Evolutionary conservation across 2,888 invertebrate species (phyloP).

Genomic region (Papilio elwesi): DNA sequence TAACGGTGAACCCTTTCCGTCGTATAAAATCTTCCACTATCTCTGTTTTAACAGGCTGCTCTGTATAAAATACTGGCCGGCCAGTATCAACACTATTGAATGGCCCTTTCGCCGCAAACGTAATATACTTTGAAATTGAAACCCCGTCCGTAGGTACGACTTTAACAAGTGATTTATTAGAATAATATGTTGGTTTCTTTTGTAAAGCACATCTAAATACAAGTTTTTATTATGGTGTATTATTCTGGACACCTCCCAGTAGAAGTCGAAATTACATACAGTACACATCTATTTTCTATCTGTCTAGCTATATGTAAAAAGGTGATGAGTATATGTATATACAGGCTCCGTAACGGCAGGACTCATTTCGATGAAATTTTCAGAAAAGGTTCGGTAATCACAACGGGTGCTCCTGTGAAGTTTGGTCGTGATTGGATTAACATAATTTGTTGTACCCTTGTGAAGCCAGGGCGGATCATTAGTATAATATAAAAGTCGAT

Average conservation of each 20-base stretch:
- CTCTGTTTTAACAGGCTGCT: constrained; percentile 74
- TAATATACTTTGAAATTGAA: constrained; percentile 83
- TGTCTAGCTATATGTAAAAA: too few species aligned
- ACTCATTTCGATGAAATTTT: too few species aligned
- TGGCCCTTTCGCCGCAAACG: constrained; percentile 64
- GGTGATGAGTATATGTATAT: too few species aligned
- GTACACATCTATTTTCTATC: too few species aligned
- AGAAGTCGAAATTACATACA: too few species aligned
- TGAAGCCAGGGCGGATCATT: too few species aligned
- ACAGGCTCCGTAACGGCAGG: too few species aligned
- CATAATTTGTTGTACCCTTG: too few species aligned
- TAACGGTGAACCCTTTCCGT: constrained; percentile 54
- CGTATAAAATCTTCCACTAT: constrained; percentile 57
- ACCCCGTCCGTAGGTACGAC: constrained; percentile 66
- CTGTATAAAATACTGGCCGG: constrained; percentile 63
- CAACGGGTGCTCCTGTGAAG: too few species aligned
- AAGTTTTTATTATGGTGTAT: neutral
- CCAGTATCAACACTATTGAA: constrained; percentile 61
- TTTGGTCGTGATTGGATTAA: too few species aligned
- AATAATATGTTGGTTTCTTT: neutral
- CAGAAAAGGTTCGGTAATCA: too few species aligned
- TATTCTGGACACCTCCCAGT: neutral
- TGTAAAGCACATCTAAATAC: neutral
- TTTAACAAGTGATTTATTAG: constrained; percentile 71
- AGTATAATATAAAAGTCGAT: too few species aligned